A percentile compares a stretch with the other conserved stretches of the same genome.
Evolutionary conservation across 2,888 invertebrate species (phyloP).

Genomic region (Clitarchus hookeri): DNA sequence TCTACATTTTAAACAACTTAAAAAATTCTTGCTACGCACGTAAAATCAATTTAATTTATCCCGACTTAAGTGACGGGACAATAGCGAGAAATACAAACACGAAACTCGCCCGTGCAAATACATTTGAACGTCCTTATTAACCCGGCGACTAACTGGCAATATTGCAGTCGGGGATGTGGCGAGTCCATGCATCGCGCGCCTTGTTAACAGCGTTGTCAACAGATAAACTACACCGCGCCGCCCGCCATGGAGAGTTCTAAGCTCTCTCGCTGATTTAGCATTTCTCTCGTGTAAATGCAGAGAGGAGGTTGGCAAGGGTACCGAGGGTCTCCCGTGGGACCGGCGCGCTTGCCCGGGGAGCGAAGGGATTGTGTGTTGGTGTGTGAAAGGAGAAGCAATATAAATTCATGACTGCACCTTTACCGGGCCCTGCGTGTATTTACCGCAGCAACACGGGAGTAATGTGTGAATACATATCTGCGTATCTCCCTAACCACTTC

Average conservation of each 20-base stretch:
- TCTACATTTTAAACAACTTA: too few relatives aligned
- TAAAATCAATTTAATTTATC: too few relatives aligned
- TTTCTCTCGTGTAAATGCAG: neutral
- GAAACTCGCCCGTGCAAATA: too few relatives aligned
- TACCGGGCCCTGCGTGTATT: neutral
- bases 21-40: too few relatives aligned
- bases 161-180: neutral
- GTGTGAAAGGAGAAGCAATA: constrained; percentile 1
- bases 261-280: constrained; percentile 9
- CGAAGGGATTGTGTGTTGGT: neutral
- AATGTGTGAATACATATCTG: constrained; percentile 7
- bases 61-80: too few relatives aligned
- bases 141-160: neutral
- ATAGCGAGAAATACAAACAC: too few relatives aligned
- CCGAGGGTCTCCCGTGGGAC: neutral
- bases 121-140: neutral
- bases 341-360: neutral
- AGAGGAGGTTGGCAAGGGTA: neutral
- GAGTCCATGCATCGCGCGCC: neutral
- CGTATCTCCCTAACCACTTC: neutral
- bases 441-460: neutral
- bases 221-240: neutral
- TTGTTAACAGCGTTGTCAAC: neutral
- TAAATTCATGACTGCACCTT: constrained; percentile 14
- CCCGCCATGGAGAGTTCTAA: neutral